Evolutionary conservation across 2,888 invertebrate genomes (phyloP), one percentile per base, ranked within the genome.

Genomic region (Teleogryllus oceanicus): DNA sequence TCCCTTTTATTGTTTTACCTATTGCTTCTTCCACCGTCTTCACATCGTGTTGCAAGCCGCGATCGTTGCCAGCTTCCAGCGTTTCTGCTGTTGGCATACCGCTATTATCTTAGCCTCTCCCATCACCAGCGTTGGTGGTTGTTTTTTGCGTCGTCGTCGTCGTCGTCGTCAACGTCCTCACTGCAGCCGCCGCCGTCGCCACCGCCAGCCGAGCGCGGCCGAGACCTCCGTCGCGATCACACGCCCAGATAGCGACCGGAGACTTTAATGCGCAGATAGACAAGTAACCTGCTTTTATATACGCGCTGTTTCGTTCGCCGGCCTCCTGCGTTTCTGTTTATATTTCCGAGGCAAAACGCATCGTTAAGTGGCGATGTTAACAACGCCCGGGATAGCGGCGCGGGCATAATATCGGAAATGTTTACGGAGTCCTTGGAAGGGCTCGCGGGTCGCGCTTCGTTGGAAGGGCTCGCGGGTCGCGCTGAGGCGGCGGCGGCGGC

Each of bases 221-320:
- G 62, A n/a, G 13, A n/a, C 13, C 62, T 62, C 62, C 16, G 62
- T n/a, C 62, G 62, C 62, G 62, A 62, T 62, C 62, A 12, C 62
- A 62, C 62, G 11, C n/a, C n/a, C 62, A 62, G 62, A 62, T 62
- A 62, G 62, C 62, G n/a, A 11, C 62, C 12, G 62, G 62, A 62
- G 16, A 62, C 62, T 62, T 62, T 62, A 62, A 62, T 62, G 62
- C 62, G 62, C 13, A n/a, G 62, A 62, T 62, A 62, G 62, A 62
- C 62, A 62, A 62, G 62, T 62, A 62, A 62, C 62, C 62, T 62
- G 62, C 62, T 62, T 62, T 62, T 62, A 62, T 62, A n/a, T 62
- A 62, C 62, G 62, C 62, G 62, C n/a, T 62, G 62, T 13, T 37
- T 62, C 62, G 62, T 8, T n/a, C 62, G 62, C 62, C 62, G 62